Conservation (phyloP, 2,113 vertebrate species). For the Daboia siamensis region DNA sequence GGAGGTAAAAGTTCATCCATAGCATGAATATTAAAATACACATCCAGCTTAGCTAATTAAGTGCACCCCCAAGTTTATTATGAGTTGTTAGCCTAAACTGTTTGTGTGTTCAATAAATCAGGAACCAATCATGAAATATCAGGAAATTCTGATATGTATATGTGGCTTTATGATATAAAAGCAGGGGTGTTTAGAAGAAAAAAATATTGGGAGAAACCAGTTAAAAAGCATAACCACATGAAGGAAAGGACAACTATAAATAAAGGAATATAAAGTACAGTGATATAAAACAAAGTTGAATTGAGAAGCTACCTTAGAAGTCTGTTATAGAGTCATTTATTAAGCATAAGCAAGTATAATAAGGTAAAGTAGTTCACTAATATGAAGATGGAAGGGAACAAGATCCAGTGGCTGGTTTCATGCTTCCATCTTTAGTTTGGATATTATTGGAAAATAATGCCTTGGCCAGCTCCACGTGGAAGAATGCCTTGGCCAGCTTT, state of each 20-base stretch:
- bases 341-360: background rate
- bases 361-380: background rate
- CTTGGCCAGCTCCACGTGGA: background rate
- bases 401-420: background rate
- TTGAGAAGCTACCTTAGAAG: background rate
- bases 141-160: background rate
- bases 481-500: background rate
- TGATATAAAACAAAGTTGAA: background rate
- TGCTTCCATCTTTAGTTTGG: background rate
- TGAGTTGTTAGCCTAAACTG: background rate
- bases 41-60: background rate
- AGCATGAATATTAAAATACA: background rate
- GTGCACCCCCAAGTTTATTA: background rate
- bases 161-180: background rate
- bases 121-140: background rate
- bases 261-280: background rate
- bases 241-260: background rate
- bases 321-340: background rate
- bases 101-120: background rate
- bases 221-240: background rate
- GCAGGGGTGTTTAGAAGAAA: background rate
- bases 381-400: background rate
- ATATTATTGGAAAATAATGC: background rate
- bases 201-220: background rate
- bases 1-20: background rate